Conservation (phyloP, 2,797 vertebrate genomes). For the Cyprinella venusta region DNA sequence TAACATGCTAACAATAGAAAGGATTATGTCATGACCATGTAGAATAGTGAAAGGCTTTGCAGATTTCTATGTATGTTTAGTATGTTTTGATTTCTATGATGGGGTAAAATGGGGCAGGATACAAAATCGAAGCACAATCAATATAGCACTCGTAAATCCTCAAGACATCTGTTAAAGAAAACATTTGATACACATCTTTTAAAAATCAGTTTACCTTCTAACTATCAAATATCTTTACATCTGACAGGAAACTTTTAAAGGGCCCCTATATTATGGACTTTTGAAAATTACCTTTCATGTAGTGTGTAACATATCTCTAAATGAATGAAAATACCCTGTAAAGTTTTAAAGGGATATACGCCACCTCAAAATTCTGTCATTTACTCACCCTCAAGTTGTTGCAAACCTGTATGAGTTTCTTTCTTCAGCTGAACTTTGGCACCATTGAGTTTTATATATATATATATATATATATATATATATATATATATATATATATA, state of each 20-base stretch:
- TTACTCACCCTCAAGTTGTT: no score
- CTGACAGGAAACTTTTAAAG: neutral
- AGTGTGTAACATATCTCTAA: no score
- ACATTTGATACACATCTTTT: neutral
- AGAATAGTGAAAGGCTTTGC: neutral
- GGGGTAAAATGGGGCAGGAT: neutral
- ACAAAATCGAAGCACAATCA: neutral
- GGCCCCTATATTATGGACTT: no score
- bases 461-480: no score
- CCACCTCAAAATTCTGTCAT: no score
- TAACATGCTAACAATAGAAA: neutral
- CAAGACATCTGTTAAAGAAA: neutral
- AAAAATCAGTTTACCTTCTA: neutral
- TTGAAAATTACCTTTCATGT: no score
- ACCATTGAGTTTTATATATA: no score
- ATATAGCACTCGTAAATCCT: neutral
- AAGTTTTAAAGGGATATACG: no score
- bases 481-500: no score
- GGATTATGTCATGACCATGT: neutral
- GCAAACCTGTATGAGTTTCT: no score
- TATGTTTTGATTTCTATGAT: slow-evolving; percentile 6
- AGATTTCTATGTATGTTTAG: neutral
- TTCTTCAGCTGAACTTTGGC: no score
- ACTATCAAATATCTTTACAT: neutral
- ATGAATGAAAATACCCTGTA: no score